These are phyloP conservation scores for Diplodus puntazzo DNA, from an alignment of 2,797 vertebrate genomes.

Conservation along the genomic window DNA sequence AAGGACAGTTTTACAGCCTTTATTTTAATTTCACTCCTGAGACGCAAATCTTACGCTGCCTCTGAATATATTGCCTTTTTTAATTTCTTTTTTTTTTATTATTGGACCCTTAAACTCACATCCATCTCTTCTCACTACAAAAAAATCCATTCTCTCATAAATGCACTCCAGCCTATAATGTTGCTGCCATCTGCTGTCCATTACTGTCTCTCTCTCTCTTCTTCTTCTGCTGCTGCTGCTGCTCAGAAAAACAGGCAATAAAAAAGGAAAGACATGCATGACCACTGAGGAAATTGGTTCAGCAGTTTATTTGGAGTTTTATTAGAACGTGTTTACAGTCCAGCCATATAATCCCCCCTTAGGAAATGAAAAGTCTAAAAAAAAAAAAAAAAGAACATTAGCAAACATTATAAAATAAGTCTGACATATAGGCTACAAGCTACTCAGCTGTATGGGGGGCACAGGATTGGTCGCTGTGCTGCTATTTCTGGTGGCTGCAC, in stretches of 20 bases:
- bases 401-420: slow-evolving; percentile 75
- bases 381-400: slow-evolving; percentile 63
- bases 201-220: neutral
- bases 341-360: slow-evolving; percentile 58
- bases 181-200: slow-evolving; percentile 80
- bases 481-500: slow-evolving; percentile 25
- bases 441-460: slow-evolving; percentile 46
- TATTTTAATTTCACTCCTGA: neutral
- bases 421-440: slow-evolving; percentile 59
- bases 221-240: neutral
- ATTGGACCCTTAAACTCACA: neutral
- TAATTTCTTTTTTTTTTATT: neutral
- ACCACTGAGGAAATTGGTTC: slow-evolving; percentile 56
- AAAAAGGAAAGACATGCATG: slow-evolving; percentile 44
- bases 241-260: slow-evolving; percentile 4
- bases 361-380: slow-evolving; percentile 63
- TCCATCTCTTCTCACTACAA: neutral
- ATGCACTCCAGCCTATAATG: slow-evolving; percentile 34
- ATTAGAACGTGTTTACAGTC: slow-evolving; percentile 75
- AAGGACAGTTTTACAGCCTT: neutral
- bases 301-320: slow-evolving; percentile 80
- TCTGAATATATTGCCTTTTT: neutral
- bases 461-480: slow-evolving; percentile 36
- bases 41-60: neutral
- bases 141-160: slow-evolving; percentile 10